Evolutionary conservation across 2,888 invertebrate genomes (phyloP).

Genomic region (Polymixis flavicincta): DNA sequence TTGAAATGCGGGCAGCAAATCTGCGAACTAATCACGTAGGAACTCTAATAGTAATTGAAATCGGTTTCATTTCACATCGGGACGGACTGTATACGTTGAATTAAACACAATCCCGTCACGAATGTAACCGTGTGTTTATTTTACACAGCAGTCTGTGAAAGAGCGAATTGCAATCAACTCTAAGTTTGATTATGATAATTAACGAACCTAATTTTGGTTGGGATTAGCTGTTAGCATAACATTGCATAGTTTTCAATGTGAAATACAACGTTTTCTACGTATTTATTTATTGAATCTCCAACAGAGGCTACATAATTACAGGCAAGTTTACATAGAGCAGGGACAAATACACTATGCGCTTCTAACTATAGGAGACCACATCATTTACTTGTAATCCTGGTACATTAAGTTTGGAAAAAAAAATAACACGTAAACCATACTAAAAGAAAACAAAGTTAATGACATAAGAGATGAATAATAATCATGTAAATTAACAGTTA

Average conservation of each 20-base stretch:
- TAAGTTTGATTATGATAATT: constrained; percentile 51
- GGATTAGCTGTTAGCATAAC: constrained; percentile 12
- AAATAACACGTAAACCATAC: too few relatives aligned
- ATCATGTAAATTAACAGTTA: too few relatives aligned
- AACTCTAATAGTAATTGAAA: constrained; percentile 62
- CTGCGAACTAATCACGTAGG: constrained; percentile 63
- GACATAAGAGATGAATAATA: too few relatives aligned
- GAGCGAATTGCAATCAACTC: constrained; percentile 51
- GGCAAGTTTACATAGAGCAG: too few relatives aligned
- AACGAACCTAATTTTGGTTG: constrained; percentile 26
- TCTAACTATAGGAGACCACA: too few relatives aligned
- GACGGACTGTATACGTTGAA: constrained; percentile 47
- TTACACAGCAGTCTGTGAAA: constrained; percentile 28
- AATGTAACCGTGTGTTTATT: constrained; percentile 35
- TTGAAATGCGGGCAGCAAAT: constrained; percentile 53
- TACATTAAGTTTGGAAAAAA: too few relatives aligned
- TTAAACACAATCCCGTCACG: constrained; percentile 44
- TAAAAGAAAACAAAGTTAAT: too few relatives aligned
- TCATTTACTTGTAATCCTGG: too few relatives aligned
- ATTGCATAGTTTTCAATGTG: not conserved
- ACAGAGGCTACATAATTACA: too few relatives aligned
- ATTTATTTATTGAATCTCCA: too few relatives aligned
- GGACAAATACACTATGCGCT: too few relatives aligned
- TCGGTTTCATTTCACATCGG: constrained; percentile 61
- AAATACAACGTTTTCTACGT: not conserved